Evolutionary conservation across 1,140 invertebrate genomes (phyloP), one percentile per base, ranked within the genome.

Genomic region (Panulirus ornatus): DNA sequence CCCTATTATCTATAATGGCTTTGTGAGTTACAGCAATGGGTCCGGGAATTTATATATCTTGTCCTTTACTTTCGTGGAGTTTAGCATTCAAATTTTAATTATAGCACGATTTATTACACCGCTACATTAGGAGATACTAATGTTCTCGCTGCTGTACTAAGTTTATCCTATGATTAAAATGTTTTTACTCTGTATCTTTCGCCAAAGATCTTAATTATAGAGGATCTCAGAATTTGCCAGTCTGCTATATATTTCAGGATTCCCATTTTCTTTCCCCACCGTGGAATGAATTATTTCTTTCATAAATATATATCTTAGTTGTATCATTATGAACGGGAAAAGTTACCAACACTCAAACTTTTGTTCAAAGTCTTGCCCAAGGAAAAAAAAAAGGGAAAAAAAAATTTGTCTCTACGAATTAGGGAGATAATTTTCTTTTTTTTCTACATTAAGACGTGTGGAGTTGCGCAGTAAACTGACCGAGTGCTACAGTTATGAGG

Each of bases 381-480:
- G 51, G 51, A 73, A n/a, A n/a, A n/a, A n/a, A n/a, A n/a, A n/a
- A n/a, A n/a, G n/a, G n/a, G n/a, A n/a, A n/a, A n/a, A n/a, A n/a
- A n/a, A n/a, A n/a, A n/a, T n/a, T n/a, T 73, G 83, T 85, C 42
- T n/a, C 34, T 47, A 75, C 42, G 66, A 85, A 85, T 85, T 85
- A 85, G 83, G 27, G 70, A 73, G 83, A 75, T 85, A 47, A 73
- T 75, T 85, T n/a, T n/a, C n/a, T n/a, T n/a, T n/a, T n/a, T n/a
- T 85, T 85, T 85, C 66, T 66, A 44, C 70, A 75, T 85, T 85
- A 73, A 75, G 83, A 85, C 27, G 83, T 85, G 82, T 85, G 47
- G 75, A 42, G 75, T 22, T 16, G n/a, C 42, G n/a, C 75, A 40
- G 75, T 78, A 78, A 78, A 78, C 14, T 78, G 75, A 51, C 75